Base-by-base conservation (phyloP, 2,888 invertebrate genomes). In the Spilarctia lutea region DNA sequence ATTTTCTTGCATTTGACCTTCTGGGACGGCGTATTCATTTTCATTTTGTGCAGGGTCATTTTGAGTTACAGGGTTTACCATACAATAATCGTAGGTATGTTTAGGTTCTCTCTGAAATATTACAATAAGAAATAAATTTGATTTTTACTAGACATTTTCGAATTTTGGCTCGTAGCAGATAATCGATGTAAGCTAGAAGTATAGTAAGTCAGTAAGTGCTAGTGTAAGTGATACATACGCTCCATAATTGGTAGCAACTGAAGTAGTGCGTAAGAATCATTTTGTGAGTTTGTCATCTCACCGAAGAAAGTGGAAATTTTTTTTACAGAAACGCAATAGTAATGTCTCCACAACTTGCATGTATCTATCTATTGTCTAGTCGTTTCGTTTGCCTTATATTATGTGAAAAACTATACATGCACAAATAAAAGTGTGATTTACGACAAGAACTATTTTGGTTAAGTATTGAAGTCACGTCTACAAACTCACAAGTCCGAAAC, bases 61-160 rank as follows among this genome's bases (percentile, higher is more conserved):
- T 65, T 13, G 45, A 65, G 8, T 65, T 65, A 33, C 11, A 33
- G 39, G 0, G n/a, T 65, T 48, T 33, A 24, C 39, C 6, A 3
- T 35, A 65, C 45, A 71, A 27, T 71, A 71, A 3, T 48, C 65
- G 11, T 65, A 65, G 24, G 65, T 45, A 48, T 71, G 33, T 71
- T 71, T 48, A 11, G 65, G 48, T n/a, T 3, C 13, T 65, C 63
- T 45, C 71, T 71, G 65, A 33, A 71, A 71, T 68, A 52, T 6
- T 24, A 48, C 20, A 48, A 20, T 8, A 52, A 52, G 24, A 56
- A 56, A 56, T n/a, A n/a, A 56, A 24, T 56, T n/a, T n/a, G 10
- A 48, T 18, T 11, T n/a, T n/a, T n/a, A 11, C 24, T 10, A 10
- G 11, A 11, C 11, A 52, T 52, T 24, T 52, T 6, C 24, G n/a